Conservation (phyloP, 1,140 invertebrate species). For the Paraescarpia echinospica region DNA sequence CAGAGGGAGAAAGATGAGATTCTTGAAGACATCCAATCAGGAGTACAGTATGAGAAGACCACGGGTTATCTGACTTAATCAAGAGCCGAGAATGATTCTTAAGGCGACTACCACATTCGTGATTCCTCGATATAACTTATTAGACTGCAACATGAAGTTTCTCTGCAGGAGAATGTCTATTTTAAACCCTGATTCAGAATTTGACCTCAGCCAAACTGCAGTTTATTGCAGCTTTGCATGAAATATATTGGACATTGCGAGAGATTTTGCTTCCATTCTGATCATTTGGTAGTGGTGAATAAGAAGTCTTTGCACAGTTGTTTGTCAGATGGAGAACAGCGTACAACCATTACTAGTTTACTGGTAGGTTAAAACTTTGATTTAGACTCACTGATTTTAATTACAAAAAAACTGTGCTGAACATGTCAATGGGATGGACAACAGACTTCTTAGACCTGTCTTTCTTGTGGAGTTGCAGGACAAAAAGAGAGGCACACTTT, state of each 20-base stretch:
- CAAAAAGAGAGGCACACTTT: too few species aligned
- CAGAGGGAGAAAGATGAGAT: neutral
- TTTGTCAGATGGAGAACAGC: neutral
- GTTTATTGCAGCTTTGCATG: neutral
- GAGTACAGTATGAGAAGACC: neutral
- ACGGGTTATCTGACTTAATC: neutral
- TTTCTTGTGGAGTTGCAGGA: too few species aligned
- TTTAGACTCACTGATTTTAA: too few species aligned
- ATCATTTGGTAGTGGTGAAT: neutral
- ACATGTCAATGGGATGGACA: too few species aligned
- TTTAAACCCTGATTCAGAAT: too few species aligned
- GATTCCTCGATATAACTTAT: neutral
- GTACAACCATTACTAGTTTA: neutral
- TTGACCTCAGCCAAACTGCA: neutral
- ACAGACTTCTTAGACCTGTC: too few species aligned
- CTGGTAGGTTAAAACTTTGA: too few species aligned
- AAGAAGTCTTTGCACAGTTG: neutral
- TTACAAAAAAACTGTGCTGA: too few species aligned
- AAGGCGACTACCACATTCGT: neutral
- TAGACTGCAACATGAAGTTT: neutral
- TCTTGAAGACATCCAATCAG: neutral
- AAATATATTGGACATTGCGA: neutral
- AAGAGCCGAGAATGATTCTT: neutral
- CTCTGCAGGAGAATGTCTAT: neutral
- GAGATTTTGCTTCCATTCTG: neutral